A percentile compares a stretch with the other conserved stretches of the same genome.
Evolutionary conservation across 1,140 invertebrate genomes (phyloP).

Genomic region (Mercenaria mercenaria): DNA sequence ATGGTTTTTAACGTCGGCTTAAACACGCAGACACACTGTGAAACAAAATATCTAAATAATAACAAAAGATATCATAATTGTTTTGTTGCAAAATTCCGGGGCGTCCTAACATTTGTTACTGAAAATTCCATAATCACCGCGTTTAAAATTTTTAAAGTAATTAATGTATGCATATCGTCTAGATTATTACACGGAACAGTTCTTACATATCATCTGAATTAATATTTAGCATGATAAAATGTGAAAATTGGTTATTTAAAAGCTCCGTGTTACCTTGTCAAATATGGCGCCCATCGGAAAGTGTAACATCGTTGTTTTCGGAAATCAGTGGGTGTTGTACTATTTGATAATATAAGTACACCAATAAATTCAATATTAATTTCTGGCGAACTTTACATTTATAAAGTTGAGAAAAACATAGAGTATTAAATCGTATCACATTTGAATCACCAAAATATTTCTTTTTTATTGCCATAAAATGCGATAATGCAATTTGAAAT

Average conservation of each 20-base stretch:
- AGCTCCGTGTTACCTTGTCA: neutral
- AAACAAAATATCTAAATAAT: neutral
- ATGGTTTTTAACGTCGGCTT: neutral
- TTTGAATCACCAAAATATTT: neutral
- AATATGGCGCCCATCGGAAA: constrained; percentile 3
- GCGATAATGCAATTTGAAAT: neutral
- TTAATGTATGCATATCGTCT: no score
- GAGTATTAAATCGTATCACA: neutral
- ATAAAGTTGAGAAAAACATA: neutral
- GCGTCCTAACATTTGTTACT: neutral
- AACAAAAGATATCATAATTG: neutral
- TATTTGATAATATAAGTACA: neutral
- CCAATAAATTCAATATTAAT: neutral
- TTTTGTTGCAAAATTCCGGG: neutral
- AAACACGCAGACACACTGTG: neutral
- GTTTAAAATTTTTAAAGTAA: neutral
- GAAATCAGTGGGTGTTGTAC: neutral
- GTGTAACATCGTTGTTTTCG: neutral
- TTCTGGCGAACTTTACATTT: neutral
- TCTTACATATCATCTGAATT: neutral
- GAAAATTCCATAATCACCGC: neutral
- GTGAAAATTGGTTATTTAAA: neutral
- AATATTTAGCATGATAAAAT: neutral
- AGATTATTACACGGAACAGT: neutral
- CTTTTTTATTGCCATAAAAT: no score